A percentile compares a stretch with the other conserved stretches of the same genome.
Conservation (phyloP, 2,797 vertebrate species). For the Chaetodon trifasciatus region DNA sequence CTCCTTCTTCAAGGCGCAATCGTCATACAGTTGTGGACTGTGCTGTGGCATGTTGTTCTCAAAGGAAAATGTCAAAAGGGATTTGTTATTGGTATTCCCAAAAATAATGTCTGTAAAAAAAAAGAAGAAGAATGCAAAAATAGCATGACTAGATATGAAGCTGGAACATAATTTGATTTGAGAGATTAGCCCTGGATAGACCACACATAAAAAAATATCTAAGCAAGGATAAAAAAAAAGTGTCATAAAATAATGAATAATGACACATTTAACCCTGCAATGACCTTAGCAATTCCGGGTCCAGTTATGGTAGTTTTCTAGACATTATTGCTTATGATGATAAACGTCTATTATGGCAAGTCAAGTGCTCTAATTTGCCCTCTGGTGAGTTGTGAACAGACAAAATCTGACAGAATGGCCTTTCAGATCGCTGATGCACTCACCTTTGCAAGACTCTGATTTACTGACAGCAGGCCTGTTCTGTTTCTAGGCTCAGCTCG, state of each 20-base stretch:
- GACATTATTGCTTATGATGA: not conserved
- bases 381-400: not conserved
- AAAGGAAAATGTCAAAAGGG: constrained; percentile 44
- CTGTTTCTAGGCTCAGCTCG: constrained; percentile 5
- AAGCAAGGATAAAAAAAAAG: not conserved
- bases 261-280: not conserved
- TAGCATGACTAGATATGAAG: constrained; percentile 31
- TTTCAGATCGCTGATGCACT: not conserved
- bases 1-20: constrained; percentile 70
- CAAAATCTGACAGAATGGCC: not conserved
- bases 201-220: not conserved
- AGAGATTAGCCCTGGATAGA: not conserved
- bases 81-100: constrained; percentile 58
- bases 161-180: constrained; percentile 6
- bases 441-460: not conserved
- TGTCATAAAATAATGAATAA: not conserved
- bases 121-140: constrained; percentile 45
- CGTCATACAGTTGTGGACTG: constrained; percentile 66
- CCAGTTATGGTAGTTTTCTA: not conserved
- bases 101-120: constrained; percentile 41
- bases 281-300: not conserved
- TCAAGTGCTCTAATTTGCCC: not conserved
- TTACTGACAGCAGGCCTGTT: constrained; percentile 2
- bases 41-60: constrained; percentile 74
- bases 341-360: not conserved